phyloP scores from a whole-genome alignment of 2,113 vertebrate genomes.

The Neolamprologus toae region DNA sequence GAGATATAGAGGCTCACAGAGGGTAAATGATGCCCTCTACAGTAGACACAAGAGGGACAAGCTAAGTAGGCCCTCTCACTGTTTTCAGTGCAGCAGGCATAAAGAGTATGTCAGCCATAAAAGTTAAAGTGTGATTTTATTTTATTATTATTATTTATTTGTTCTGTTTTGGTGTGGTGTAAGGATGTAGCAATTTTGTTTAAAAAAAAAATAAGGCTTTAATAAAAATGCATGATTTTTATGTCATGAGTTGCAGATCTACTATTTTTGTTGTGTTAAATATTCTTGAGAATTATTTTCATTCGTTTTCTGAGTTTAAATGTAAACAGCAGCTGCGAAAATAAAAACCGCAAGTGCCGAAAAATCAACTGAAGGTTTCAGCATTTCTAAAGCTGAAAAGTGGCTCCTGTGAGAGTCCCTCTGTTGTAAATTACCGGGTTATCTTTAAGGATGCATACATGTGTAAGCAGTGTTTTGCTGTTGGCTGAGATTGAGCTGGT shows the following conservation, averaged over 20 bases:
- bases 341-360: background rate
- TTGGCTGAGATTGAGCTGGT: background rate
- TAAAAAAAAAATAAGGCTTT: background rate
- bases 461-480: background rate
- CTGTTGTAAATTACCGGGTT: background rate
- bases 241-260: background rate
- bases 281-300: background rate
- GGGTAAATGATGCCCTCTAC: constrained; percentile 72
- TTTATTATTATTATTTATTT: background rate
- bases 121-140: background rate
- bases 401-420: accelerated
- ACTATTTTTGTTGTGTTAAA: background rate
- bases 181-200: accelerated
- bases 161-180: background rate
- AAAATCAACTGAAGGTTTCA: background rate
- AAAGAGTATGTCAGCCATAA: background rate
- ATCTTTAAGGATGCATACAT: background rate
- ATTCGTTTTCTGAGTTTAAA: background rate
- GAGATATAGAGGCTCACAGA: constrained; percentile 39
- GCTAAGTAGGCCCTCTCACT: background rate
- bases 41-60: constrained; percentile 51
- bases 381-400: background rate
- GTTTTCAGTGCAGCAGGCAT: background rate
- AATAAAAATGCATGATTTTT: background rate
- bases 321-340: background rate